Evolutionary conservation across 2,888 invertebrate genomes (phyloP), one percentile per base, ranked within the genome.

Genomic region (Platycnemis pennipes): DNA sequence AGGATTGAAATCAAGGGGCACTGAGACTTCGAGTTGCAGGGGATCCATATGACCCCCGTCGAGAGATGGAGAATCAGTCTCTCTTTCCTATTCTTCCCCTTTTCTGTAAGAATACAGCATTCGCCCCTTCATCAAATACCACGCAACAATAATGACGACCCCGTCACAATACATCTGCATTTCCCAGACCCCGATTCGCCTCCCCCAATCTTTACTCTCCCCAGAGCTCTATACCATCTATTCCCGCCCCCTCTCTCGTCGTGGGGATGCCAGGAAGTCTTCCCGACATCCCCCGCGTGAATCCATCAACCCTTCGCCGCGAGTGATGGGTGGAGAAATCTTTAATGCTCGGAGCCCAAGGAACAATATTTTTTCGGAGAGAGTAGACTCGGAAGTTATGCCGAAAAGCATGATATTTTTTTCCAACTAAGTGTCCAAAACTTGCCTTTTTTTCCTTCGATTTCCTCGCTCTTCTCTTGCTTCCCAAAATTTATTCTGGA

Each of bases 161-260:
- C 88, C 88, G 49, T 88, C 88, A 89, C 56, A 53, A 56, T 91
- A 63, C 69, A 91, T 91, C 69, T 69, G 69, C 91, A 91, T 91
- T 91, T n/a, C 2, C 69, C 56, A 7, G n/a, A n/a, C 26, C 31
- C 37, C 77, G 77, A 16, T 77, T 37, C 31, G 2, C n/a, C 49
- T 31, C 26, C 37, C 44, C 8, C 37, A 4, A 31, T 22, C 56
- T 26, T 37, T 13, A 42, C 7, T 42, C 0, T 8, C 56, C 37
- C 22, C 42, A 42, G 42, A 11, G 56, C 42, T 7, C 26, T 22
- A 26, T 1, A n/a, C n/a, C 63, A 77, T 26, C 13, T 7, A n/a
- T 77, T 77, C 77, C 77, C 37, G 16, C 37, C 37, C 16, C 11
- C 63, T n/a, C 1, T 26, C 26, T n/a, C 26, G 26, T n/a, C 63